Conservation (phyloP, 92 coral and sea anemone species). For the Phymanthus crucifer region DNA sequence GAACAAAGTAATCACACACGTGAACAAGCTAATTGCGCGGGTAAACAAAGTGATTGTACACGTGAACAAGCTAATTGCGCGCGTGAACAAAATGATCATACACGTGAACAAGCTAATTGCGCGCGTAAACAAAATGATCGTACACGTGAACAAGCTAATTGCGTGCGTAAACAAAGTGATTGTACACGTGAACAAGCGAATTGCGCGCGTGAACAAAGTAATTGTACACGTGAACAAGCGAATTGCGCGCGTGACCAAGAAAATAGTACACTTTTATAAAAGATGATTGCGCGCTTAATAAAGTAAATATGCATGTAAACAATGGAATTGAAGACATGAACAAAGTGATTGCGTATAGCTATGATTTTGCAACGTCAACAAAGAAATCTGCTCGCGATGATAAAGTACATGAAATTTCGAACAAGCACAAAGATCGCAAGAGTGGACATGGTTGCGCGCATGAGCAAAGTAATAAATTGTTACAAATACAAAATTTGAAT, state of each 20-base stretch:
- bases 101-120: not conserved
- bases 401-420: not conserved
- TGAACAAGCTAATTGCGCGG: not conserved
- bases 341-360: too few relatives aligned
- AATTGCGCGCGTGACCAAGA: not conserved
- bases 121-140: not conserved
- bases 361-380: not conserved
- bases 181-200: too few relatives aligned
- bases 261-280: too few relatives aligned
- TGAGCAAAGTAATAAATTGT: not conserved
- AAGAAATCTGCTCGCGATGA: not conserved
- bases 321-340: not conserved
- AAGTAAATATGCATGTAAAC: not conserved
- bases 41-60: not conserved
- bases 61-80: not conserved
- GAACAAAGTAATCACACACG: not conserved
- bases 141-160: not conserved
- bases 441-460: not conserved
- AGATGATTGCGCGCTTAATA: not conserved
- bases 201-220: slow-evolving; percentile 1
- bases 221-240: not conserved
- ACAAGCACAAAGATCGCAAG: not conserved
- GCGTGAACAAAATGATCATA: not conserved
- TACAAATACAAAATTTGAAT: not conserved
- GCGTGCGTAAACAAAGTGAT: not conserved